Conservation (phyloP, 2,113 vertebrate species). For the Psophia crepitans region DNA sequence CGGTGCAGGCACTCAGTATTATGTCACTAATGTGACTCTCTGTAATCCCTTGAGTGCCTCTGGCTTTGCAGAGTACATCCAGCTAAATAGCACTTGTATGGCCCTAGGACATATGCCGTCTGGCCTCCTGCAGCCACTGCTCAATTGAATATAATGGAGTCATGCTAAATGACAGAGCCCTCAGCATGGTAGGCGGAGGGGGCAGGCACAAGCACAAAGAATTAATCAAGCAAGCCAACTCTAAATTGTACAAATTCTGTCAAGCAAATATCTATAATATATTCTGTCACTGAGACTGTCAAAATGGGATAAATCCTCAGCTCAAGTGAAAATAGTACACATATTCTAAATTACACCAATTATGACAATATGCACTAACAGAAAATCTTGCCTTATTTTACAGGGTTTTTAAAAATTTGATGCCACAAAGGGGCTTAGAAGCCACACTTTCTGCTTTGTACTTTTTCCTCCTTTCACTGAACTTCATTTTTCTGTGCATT, state of each 20-base stretch:
- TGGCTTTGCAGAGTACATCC: slow-evolving; percentile 33
- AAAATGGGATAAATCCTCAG: slow-evolving; percentile 33
- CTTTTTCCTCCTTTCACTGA: background rate
- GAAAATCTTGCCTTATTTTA: background rate
- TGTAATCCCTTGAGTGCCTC: background rate
- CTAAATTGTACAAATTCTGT: slow-evolving; percentile 32
- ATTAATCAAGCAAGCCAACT: slow-evolving; percentile 37
- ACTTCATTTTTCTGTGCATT: background rate
- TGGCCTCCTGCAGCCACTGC: slow-evolving; percentile 44
- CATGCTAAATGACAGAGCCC: slow-evolving; percentile 18
- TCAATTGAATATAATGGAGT: slow-evolving; percentile 26
- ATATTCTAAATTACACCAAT: background rate
- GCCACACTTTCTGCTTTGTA: background rate
- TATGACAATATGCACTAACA: background rate
- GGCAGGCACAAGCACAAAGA: slow-evolving; percentile 26
- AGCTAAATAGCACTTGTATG: slow-evolving; percentile 29
- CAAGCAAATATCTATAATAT: slow-evolving; percentile 28
- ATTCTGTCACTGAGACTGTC: slow-evolving; percentile 26
- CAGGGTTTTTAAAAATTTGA: background rate
- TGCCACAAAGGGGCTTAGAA: background rate
- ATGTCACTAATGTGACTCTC: slow-evolving; percentile 23
- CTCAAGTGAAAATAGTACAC: background rate
- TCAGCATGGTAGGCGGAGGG: background rate
- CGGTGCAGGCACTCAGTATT: background rate
- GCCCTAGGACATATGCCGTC: slow-evolving; percentile 35